Percentiles rank a stretch among this genome's conserved stretches.
These are phyloP conservation scores for Ctenochaetus hawaiiensis DNA, from an alignment of 2,797 vertebrate species.

Conservation along the genomic window DNA sequence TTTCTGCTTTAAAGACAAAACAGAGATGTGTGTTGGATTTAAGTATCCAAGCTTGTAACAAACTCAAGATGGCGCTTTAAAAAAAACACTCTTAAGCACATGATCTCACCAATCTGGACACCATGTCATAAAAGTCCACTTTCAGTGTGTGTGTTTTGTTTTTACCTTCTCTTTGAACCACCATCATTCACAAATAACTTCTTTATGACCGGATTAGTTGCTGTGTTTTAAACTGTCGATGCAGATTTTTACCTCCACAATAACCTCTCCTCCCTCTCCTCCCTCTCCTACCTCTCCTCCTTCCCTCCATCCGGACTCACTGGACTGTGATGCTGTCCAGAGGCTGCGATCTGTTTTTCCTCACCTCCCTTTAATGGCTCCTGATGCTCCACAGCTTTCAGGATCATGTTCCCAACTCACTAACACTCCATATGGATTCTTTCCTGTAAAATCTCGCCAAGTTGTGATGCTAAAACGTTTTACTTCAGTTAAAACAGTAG, in stretches of 20 bases:
- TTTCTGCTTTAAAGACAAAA: too few species aligned
- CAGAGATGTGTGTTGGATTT: too few species aligned
- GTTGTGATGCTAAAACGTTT: conserved; percentile 16
- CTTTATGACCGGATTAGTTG: too few species aligned
- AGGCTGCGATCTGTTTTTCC: conserved; percentile 68
- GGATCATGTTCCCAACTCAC: conserved; percentile 46
- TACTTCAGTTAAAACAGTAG: conserved; percentile 6
- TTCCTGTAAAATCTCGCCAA: conserved; percentile 8
- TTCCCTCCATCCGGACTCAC: conserved; percentile 10
- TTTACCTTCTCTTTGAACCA: too few species aligned
- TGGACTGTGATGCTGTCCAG: conserved; percentile 63
- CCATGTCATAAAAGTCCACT: too few species aligned
- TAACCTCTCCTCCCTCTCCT: background rate
- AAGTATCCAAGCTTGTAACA: too few species aligned
- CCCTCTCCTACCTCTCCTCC: background rate
- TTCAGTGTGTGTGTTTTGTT: too few species aligned
- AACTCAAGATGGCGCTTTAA: too few species aligned
- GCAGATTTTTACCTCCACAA: background rate
- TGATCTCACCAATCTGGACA: too few species aligned
- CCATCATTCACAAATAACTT: too few species aligned
- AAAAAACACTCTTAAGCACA: too few species aligned
- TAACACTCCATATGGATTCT: conserved; percentile 51
- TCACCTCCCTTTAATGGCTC: conserved; percentile 67
- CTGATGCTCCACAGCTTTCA: conserved; percentile 65
- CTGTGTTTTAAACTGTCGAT: background rate